phyloP scores from a whole-genome alignment of 1,140 invertebrate species.

The Drosophila pseudoananassae region DNA sequence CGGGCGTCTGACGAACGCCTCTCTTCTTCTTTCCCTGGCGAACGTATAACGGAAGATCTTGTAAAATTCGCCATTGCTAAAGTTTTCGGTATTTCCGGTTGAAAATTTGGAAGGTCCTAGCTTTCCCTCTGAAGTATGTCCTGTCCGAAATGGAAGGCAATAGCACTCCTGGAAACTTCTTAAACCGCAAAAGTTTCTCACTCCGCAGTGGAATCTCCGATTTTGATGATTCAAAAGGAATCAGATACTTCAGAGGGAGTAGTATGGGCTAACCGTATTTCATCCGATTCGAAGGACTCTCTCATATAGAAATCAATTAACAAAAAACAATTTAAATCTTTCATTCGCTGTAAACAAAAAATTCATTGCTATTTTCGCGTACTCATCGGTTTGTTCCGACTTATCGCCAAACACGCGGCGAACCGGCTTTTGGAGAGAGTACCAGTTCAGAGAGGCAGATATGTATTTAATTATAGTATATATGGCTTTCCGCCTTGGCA shows the following conservation, averaged over 20 bases:
- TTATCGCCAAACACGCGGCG: slow-evolving; percentile 69
- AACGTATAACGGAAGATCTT: slow-evolving; percentile 64
- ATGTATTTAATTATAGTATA: slow-evolving; percentile 5
- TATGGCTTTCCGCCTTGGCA: slow-evolving; percentile 14
- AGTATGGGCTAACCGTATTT: slow-evolving; percentile 15
- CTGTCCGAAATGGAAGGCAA: slow-evolving; percentile 2
- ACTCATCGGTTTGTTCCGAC: slow-evolving; percentile 18
- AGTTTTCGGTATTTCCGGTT: slow-evolving; percentile 22
- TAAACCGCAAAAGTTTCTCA: slow-evolving; percentile 42
- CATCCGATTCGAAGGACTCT: slow-evolving; percentile 3
- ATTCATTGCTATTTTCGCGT: slow-evolving; percentile 36
- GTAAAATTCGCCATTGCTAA: slow-evolving; percentile 60
- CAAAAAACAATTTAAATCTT: slow-evolving; percentile 78
- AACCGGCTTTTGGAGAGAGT: slow-evolving; percentile 35
- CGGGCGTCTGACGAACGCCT: slow-evolving; percentile 17
- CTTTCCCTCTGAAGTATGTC: neutral
- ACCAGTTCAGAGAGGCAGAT: slow-evolving; percentile 3
- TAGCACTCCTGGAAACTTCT: neutral
- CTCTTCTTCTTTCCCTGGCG: slow-evolving; percentile 20
- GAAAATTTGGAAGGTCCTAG: slow-evolving; percentile 29
- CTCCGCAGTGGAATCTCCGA: slow-evolving; percentile 24
- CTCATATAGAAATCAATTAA: slow-evolving; percentile 68
- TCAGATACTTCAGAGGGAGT: slow-evolving; percentile 53
- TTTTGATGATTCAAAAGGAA: slow-evolving; percentile 72
- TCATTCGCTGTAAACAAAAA: slow-evolving; percentile 69